phyloP scores from a whole-genome alignment of 2,888 invertebrate genomes.

The Heteropelma amictum region DNA sequence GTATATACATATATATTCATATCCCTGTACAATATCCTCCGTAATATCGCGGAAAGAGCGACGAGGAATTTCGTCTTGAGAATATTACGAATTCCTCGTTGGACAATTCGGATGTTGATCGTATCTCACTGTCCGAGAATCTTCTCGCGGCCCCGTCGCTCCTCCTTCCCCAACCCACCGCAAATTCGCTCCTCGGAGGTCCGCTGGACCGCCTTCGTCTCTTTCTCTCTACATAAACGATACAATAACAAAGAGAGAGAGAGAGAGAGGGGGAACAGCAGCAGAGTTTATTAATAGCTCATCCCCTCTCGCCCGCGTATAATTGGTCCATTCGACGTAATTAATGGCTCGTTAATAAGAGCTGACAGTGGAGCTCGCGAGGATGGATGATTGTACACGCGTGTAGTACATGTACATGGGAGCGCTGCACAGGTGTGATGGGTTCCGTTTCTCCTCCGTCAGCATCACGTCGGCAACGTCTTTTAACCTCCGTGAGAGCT shows the following conservation, averaged over 20 bases:
- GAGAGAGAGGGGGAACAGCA: no score
- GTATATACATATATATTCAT: neutral
- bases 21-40: neutral
- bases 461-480: conserved; percentile 33
- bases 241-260: conserved; percentile 31
- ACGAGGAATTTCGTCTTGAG: neutral
- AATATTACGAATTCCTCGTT: conserved; percentile 8
- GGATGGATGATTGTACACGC: conserved; percentile 60
- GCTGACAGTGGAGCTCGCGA: conserved; percentile 63
- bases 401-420: no score
- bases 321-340: conserved; percentile 69
- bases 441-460: conserved; percentile 26
- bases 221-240: conserved; percentile 13
- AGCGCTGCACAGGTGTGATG: conserved; percentile 57
- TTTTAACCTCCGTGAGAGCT: conserved; percentile 53
- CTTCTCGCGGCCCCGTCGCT: conserved; percentile 24
- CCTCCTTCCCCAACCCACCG: neutral
- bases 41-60: neutral
- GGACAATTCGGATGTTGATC: conserved; percentile 43
- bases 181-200: conserved; percentile 21
- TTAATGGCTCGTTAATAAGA: conserved; percentile 70
- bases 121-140: conserved; percentile 38
- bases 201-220: conserved; percentile 33
- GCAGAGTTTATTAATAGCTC: conserved; percentile 66
- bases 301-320: conserved; percentile 45